Base-by-base conservation (phyloP, 2,888 invertebrate species). In the Sthenelais limicola region DNA sequence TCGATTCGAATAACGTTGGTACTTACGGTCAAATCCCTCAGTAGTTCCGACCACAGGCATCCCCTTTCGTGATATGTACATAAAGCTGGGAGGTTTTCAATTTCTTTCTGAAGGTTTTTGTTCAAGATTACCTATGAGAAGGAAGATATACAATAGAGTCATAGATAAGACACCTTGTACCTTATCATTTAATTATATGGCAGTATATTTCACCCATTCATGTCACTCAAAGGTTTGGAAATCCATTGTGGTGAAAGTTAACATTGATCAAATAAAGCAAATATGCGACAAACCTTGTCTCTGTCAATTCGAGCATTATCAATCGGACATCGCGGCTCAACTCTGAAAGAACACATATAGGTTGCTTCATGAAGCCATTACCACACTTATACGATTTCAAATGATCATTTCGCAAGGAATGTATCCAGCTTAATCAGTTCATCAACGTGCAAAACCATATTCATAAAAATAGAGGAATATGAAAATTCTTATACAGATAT, bases 11-110 rank as follows among this genome's bases (percentile, higher is more conserved):
- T n/a, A n/a, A n/a, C n/a, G n/a, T n/a, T n/a, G n/a, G 1, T 30
- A 62, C 75, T 74, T 78, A 84, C 84, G 69, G 77, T 73, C 9
- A 85, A 75, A 47, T 83, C 82, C 43, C 77, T 80, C 21, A 87
- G 78, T 7, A 68, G 35, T 32, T 86, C 86, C 3, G 76, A 73
- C 88, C 88, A 88, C 26, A 76, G 72, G 76, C 88, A 88, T 3
- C 87, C 87, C 52, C 79, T 77, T 32, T 78, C 77, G 24, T 80
- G 75, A 73, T 79, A 74, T n/a, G 82, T 80, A 77, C 88, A 88
- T 68, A 82, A 80, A 12, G 88, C 86, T 0, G 75, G 77, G 12
- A 88, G 81, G 21, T 76, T 70, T 32, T 86, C 85, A 18, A 87
- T 82, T 51, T 82, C 82, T 56, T 74, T 74, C 75, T 82, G 83